These are phyloP conservation scores for Lepidonotus clava DNA, from an alignment of 2,888 invertebrate species.

Conservation along the genomic window DNA sequence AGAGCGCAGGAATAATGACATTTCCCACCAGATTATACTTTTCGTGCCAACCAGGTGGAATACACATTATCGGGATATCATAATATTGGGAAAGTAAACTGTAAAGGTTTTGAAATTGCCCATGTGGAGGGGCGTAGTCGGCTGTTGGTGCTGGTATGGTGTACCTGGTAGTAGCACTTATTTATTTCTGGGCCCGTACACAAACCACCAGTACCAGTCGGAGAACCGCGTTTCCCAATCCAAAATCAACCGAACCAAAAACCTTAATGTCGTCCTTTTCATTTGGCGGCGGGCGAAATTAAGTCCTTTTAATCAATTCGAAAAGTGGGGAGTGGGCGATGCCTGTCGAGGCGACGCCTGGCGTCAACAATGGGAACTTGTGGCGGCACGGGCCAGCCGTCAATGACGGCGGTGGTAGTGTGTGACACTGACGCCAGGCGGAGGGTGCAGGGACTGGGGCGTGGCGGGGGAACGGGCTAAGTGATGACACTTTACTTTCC, in stretches of 20 bases:
- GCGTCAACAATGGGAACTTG: neutral
- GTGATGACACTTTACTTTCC: neutral
- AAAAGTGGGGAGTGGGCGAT: neutral
- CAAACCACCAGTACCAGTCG: too few species aligned
- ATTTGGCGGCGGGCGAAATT: conserved; percentile 7
- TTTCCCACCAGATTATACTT: too few species aligned
- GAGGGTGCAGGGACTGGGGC: neutral
- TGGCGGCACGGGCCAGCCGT: neutral
- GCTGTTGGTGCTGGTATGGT: too few species aligned
- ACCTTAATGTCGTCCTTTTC: conserved; percentile 17
- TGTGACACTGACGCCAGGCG: neutral
- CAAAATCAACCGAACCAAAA: neutral
- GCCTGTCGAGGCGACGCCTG: neutral
- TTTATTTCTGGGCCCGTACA: too few species aligned
- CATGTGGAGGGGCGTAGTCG: too few species aligned
- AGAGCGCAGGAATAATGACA: too few species aligned
- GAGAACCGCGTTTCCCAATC: neutral
- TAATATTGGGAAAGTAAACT: too few species aligned
- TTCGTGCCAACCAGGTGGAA: too few species aligned
- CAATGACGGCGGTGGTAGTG: neutral
- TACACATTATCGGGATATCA: too few species aligned
- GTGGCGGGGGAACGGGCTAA: neutral
- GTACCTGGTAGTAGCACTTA: too few species aligned
- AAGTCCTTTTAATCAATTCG: conserved; percentile 24
- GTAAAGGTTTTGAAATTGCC: too few species aligned